Evolutionary conservation across 2,888 invertebrate genomes (phyloP), one percentile per base, ranked within the genome.

Genomic region (Idaea straminata): DNA sequence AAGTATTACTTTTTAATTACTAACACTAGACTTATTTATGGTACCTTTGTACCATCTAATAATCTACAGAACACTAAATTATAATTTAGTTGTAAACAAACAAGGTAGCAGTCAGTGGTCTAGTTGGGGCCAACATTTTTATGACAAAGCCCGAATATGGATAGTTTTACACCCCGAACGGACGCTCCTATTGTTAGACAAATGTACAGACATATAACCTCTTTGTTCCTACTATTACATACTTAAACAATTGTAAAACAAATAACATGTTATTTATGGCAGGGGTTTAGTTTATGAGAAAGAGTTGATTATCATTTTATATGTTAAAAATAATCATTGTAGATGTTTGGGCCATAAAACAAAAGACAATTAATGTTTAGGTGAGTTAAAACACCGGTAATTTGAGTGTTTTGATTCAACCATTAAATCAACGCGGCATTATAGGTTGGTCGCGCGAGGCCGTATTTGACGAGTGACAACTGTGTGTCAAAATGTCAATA

Each of bases 191-290:
- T 59, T 15, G 15, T 16, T 59, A 4, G 15, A 59, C 58, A 15
- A 59, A 59, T 15, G 58, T 15, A 15, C 59, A 65, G 78, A 78
- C 78, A 80, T 68, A 62, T 62, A 15, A 60, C 0, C 35, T 35
- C 78, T 71, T 83, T 86, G 86, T 88, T 75, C 66, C 71, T 69
- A 71, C 74, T 74, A 81, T 78, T 73, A 73, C 69, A 66, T 78
- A 82, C 78, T 81, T 87, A 87, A 89, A 89, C 87, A 89, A 88
- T 85, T 87, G 85, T 88, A 85, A 89, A 88, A 82, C 82, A 79
- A 86, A 87, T 84, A 10, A 85, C 73, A 69, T 64, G 62, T 25
- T 16, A 25, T 64, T 65, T 62, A 64, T 66, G 16, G 10, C 15
- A 63, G 15, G 63, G 36, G 68, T 72, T 72, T 69, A 38, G 67